These are phyloP conservation scores for Cercopithecus mona DNA, from an alignment of 2,113 vertebrate species.

Conservation along the genomic window DNA sequence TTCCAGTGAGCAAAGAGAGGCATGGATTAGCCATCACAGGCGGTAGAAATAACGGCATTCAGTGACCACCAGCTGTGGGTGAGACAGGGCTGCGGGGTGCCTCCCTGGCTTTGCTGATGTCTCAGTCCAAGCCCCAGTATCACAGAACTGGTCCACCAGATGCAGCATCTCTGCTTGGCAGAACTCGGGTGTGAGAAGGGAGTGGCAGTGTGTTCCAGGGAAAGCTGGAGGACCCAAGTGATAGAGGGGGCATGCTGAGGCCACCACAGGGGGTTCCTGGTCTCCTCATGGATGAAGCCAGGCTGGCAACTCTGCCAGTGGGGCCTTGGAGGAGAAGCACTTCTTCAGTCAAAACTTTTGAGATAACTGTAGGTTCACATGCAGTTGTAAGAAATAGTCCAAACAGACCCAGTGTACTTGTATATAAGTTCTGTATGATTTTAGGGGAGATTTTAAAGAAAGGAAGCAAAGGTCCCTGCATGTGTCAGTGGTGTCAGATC, in stretches of 20 bases:
- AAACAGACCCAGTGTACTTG: not conserved
- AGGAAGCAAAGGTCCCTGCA: not conserved
- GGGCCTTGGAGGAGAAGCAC: not conserved
- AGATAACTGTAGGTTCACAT: not conserved
- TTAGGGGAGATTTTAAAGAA: not conserved
- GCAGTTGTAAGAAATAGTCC: not conserved
- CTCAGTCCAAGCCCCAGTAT: not conserved
- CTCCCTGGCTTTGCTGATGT: not conserved
- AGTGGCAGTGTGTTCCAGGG: not conserved
- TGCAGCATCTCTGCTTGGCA: not conserved
- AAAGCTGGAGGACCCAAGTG: not conserved
- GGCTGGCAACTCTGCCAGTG: not conserved
- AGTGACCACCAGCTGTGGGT: not conserved
- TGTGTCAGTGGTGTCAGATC: not conserved
- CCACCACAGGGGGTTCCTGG: not conserved
- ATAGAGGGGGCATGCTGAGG: accelerated
- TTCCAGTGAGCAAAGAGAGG: not conserved
- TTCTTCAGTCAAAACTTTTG: not conserved
- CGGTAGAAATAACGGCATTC: not conserved
- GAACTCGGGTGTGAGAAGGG: not conserved
- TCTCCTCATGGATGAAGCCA: not conserved
- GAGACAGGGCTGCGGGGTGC: no score
- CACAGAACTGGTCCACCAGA: not conserved
- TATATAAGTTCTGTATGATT: not conserved
- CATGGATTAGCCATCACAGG: not conserved